Base-by-base conservation (phyloP, 1,140 invertebrate genomes). In the Nilaparvata lugens region DNA sequence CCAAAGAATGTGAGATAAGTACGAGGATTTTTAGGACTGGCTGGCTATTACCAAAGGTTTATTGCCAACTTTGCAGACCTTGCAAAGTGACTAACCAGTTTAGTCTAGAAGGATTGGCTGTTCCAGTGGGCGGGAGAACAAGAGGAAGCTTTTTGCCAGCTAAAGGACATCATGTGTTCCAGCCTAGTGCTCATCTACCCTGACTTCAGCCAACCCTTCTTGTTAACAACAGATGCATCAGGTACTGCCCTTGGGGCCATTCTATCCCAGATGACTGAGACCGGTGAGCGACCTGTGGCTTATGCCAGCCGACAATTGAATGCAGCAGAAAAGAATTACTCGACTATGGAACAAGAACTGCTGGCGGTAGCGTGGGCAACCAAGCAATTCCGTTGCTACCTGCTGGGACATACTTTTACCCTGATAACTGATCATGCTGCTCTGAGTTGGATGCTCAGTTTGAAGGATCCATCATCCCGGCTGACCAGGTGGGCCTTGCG, bases 341-440 rank as follows among this genome's bases (percentile, higher is more conserved):
- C 56, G 57, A 70, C 64, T 16, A 75, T 62, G 66, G 80, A 73
- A 70, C 67, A 61, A 65, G 73, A 74, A 65, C 59, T 71, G 6
- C 60, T 73, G 24, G 72, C 73, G 2, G 72, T 75, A 6, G 65
- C 81, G 1, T 75, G 70, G 68, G 70, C 70, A 1, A 66, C 75
- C 0, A 65, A 75, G 52, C 67, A 77, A 35, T 80, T 79, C 58
- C 58, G 71, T 53, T 69, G 71, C 28, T 81, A 78, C 66, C 58
- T 83, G 4, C 74, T 73, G 60, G 74, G 73, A 18, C 68, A 74
- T 72, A 62, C 81, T 1, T 70, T 73, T 40, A 72, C 63, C 19
- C 69, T 82, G 1, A 56, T 74, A 11, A 81, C 76, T 1, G 79
- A 83, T 62, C 75, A 82, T 63, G 68, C 69, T 62, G 73, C 76